Evolutionary conservation across 1,140 invertebrate genomes (phyloP).

Genomic region (Bombus picipes): DNA sequence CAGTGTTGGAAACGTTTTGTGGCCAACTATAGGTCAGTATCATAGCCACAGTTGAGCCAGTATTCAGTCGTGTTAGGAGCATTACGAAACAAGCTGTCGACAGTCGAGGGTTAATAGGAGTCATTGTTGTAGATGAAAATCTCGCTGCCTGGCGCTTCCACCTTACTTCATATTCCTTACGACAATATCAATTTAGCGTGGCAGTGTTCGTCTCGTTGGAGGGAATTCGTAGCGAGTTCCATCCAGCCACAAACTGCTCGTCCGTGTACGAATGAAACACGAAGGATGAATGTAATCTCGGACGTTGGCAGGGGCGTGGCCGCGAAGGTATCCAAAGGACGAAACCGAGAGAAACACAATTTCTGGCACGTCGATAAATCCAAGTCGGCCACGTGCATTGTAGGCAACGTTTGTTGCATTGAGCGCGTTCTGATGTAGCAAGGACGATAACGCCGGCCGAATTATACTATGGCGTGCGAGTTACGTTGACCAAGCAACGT

Average conservation of each 20-base stretch:
- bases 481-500: constrained; percentile 20
- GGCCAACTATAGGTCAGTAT: no score
- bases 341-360: constrained; percentile 41
- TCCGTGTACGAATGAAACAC: constrained; percentile 17
- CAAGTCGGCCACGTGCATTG: constrained; percentile 42
- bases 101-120: no score
- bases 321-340: constrained; percentile 20
- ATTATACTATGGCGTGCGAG: constrained; percentile 42
- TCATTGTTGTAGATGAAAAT: background rate
- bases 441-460: constrained; percentile 53
- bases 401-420: constrained; percentile 28
- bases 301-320: background rate
- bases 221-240: background rate
- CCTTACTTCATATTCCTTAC: background rate
- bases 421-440: constrained; percentile 44
- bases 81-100: no score
- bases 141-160: no score
- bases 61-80: no score
- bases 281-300: constrained; percentile 27
- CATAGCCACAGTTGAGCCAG: no score
- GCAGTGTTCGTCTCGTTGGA: background rate
- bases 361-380: constrained; percentile 57
- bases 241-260: background rate
- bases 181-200: background rate
- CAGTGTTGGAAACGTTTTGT: accelerated